Evolutionary conservation across 2,113 vertebrate genomes (phyloP), one percentile per base, ranked within the genome.

Genomic region (Hemiprocne comata): DNA sequence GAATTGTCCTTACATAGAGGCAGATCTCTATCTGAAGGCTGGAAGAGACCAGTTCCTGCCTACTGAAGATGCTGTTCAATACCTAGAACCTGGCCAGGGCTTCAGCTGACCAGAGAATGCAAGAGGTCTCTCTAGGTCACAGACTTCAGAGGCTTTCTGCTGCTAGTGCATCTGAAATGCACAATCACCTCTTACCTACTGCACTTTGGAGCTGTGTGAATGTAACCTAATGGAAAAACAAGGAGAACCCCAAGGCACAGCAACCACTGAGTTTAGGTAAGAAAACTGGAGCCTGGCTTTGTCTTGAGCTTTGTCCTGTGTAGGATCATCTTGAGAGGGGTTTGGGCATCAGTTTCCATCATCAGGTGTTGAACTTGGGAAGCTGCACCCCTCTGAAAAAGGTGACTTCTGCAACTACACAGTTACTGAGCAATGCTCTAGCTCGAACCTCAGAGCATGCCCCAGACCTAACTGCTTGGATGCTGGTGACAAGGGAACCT

Each of bases 361-460:
- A 2, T 6, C 21, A 24, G 29, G 24, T 24, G 8, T 48, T 75
- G 10, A 28, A 53, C 17, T 33, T 58, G 55, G 8, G 40, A 44
- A 62, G 44, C 28, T 1, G 2, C 10, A 19, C 7, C 9, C 17
- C 10, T 36, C 25, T 34, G 58, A 19, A 71, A 40, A 25, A 42
- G 16, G 40, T 18, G n/a, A 9, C 13, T 29, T 11, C 64, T 33
- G 25, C 33, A 60, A 65, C 13, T 42, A 8, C 11, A 9, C 3
- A 4, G 40, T 26, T 29, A 31, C 36, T 28, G 40, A 40, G 28
- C 23, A 44, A 5, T 2, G 2, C 5, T 53, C 17, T 14, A 67
- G 34, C 10, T 61, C 20, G 12, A 26, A 57, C 14, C 19, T 44
- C 11, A 51, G 25, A 60, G 12, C 1, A 0, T n/a, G 36, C 1